These are phyloP conservation scores for Hydrochoerus hydrochaeris DNA, from an alignment of 2,113 vertebrate genomes.

Conservation along the genomic window DNA sequence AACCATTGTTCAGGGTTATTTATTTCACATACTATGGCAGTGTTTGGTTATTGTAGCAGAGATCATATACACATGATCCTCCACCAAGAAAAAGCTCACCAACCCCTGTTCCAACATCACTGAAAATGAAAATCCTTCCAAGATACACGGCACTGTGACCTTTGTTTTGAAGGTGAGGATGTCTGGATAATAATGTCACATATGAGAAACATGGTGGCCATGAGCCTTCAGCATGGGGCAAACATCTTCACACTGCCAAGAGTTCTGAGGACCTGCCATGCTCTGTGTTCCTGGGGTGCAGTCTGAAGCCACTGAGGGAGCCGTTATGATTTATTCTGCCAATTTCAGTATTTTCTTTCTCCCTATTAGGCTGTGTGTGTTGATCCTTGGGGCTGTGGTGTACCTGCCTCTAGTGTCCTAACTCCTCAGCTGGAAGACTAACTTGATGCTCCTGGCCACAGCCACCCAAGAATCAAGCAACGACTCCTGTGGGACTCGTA, in stretches of 20 bases:
- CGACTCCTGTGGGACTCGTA: neutral
- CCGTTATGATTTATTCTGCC: neutral
- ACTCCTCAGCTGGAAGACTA: neutral
- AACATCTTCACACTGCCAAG: rapidly evolving
- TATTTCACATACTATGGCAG: neutral
- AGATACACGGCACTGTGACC: too few relatives aligned
- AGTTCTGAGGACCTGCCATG: rapidly evolving
- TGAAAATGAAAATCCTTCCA: neutral
- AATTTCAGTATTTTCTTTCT: neutral
- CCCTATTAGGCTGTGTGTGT: neutral
- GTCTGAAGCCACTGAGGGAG: neutral
- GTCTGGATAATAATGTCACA: neutral
- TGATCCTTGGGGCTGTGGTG: neutral
- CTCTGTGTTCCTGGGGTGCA: neutral
- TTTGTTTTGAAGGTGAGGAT: neutral
- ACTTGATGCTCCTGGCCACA: neutral
- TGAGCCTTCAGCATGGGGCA: too few relatives aligned
- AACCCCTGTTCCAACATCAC: neutral
- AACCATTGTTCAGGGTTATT: too few relatives aligned
- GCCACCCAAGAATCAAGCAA: neutral
- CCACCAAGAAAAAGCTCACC: neutral
- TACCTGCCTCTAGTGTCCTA: neutral
- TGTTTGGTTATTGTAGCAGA: neutral
- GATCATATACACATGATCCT: rapidly evolving
- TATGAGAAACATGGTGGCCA: neutral